Conservation (phyloP, 2,113 vertebrate species). For the Garra rufa region DNA sequence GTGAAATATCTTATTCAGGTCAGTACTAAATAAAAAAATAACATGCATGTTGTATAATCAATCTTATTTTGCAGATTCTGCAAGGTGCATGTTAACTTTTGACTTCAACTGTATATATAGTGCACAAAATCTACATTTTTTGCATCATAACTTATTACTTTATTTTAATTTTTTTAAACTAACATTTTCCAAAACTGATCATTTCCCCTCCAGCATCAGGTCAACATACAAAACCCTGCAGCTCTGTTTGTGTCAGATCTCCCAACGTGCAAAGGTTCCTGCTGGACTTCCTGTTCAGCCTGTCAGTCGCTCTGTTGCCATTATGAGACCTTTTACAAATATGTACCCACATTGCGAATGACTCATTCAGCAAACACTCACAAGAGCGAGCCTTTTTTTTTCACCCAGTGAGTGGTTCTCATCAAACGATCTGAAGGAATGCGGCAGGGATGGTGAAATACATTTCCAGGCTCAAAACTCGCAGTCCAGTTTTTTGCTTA, state of each 20-base stretch:
- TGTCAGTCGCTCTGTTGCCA: slow-evolving; percentile 58
- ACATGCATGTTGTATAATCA: too few species aligned
- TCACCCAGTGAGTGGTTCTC: slow-evolving; percentile 49
- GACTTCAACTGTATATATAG: too few species aligned
- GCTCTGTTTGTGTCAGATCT: neutral
- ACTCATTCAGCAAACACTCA: slow-evolving; percentile 68
- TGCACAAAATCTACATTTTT: too few species aligned
- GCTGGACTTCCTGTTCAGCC: slow-evolving; percentile 63
- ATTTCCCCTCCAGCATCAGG: neutral
- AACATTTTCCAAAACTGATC: neutral
- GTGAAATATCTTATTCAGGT: too few species aligned
- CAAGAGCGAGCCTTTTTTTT: slow-evolving; percentile 5
- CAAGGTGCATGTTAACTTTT: too few species aligned
- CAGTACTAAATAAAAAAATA: too few species aligned
- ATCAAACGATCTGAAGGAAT: slow-evolving; percentile 61
- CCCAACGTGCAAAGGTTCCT: slow-evolving; percentile 59
- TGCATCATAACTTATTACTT: neutral
- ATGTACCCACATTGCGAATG: slow-evolving; percentile 60
- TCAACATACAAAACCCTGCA: neutral
- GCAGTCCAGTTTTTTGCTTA: slow-evolving; percentile 36
- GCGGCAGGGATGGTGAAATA: slow-evolving; percentile 50
- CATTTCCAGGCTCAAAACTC: slow-evolving; percentile 41
- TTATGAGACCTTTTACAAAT: slow-evolving; percentile 62
- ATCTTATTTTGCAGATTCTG: too few species aligned
- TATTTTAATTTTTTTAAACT: too few species aligned